Evolutionary conservation across 2,888 invertebrate species (phyloP).

Genomic region (Criorhina ranunculi): DNA sequence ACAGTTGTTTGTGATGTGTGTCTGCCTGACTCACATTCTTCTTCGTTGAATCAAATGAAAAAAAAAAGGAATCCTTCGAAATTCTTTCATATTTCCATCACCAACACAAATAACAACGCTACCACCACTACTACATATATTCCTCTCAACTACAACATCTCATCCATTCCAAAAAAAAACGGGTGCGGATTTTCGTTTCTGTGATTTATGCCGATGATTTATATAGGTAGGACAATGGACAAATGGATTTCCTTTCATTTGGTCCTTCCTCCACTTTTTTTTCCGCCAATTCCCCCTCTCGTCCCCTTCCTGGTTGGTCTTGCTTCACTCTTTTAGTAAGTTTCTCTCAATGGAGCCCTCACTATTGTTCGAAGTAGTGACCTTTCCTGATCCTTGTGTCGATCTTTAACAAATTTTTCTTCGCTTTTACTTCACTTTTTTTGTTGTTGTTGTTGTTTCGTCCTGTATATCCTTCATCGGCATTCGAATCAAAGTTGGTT

Average conservation of each 20-base stretch:
- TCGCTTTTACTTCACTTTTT: constrained; percentile 20
- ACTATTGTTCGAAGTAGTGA: constrained; percentile 48
- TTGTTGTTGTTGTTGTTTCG: background rate
- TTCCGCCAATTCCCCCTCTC: too few relatives aligned
- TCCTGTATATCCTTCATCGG: constrained; percentile 15
- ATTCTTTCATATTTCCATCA: constrained; percentile 20
- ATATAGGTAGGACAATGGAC: constrained; percentile 74
- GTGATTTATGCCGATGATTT: constrained; percentile 74
- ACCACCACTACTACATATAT: background rate
- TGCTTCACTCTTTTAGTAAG: constrained; percentile 2
- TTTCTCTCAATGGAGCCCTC: constrained; percentile 22
- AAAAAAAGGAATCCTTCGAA: constrained; percentile 11
- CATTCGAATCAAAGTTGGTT: constrained; percentile 11
- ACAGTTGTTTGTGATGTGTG: constrained; percentile 12
- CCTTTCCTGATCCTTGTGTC: constrained; percentile 70
- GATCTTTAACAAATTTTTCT: constrained; percentile 72
- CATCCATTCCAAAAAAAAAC: constrained; percentile 9
- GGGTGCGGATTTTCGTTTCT: constrained; percentile 44
- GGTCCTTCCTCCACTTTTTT: constrained; percentile 8
- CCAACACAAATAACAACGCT: background rate
- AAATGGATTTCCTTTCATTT: constrained; percentile 67
- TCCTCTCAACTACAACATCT: background rate
- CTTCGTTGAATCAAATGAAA: background rate
- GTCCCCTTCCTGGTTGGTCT: background rate
- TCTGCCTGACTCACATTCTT: constrained; percentile 33